These are phyloP conservation scores for Malacosoma neustria DNA, from an alignment of 2,888 invertebrate genomes.

Conservation along the genomic window DNA sequence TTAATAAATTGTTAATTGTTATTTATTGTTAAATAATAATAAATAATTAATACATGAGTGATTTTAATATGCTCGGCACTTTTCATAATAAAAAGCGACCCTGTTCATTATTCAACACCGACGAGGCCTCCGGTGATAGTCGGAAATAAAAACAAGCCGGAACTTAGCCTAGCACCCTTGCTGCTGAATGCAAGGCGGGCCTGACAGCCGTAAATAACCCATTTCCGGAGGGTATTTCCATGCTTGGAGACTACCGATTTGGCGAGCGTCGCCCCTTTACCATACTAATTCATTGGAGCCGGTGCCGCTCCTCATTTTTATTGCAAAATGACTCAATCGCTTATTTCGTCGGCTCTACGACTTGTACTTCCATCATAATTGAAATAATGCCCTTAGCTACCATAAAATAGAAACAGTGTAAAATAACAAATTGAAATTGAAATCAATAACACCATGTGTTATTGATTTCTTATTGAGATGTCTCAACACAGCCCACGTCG, in stretches of 20 bases:
- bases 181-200: conserved; percentile 21
- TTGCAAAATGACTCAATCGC: conserved; percentile 16
- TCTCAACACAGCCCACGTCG: conserved; percentile 23
- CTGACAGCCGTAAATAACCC: conserved; percentile 30
- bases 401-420: too few species aligned
- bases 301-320: conserved; percentile 28
- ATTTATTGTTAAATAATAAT: too few species aligned
- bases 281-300: conserved; percentile 29
- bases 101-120: neutral
- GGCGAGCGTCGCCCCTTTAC: conserved; percentile 27
- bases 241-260: conserved; percentile 35
- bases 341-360: conserved; percentile 2
- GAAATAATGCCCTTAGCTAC: too few species aligned
- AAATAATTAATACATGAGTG: too few species aligned
- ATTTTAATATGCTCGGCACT: too few species aligned
- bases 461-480: too few species aligned
- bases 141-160: conserved; percentile 10
- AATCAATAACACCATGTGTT: neutral
- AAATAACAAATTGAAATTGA: too few species aligned
- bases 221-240: conserved; percentile 38
- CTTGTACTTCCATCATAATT: too few species aligned
- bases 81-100: neutral
- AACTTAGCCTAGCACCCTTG: conserved; percentile 14
- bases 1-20: too few species aligned
- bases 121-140: conserved; percentile 2